Conservation (phyloP, 2,888 invertebrate genomes). For the Lasioglossum figueresi region DNA sequence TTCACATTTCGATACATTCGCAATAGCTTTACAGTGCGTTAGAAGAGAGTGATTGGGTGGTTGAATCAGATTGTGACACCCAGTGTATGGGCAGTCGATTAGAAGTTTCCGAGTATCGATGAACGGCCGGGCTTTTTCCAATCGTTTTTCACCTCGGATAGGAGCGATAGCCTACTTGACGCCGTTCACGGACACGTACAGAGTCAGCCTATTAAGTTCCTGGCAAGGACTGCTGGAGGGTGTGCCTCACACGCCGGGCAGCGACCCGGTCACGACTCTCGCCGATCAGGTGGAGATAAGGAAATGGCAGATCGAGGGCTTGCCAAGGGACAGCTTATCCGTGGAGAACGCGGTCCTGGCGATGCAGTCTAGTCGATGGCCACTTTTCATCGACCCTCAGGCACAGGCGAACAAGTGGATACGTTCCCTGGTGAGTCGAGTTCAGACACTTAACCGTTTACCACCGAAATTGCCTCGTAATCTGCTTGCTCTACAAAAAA, state of each 20-base stretch:
- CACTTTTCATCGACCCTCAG: constrained; percentile 96
- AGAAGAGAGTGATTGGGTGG: not conserved
- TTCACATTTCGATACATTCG: too few relatives aligned
- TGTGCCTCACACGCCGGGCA: constrained; percentile 89
- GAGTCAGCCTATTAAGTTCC: constrained; percentile 86
- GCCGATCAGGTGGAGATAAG: constrained; percentile 91
- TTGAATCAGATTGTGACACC: not conserved
- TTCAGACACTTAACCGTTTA: not conserved
- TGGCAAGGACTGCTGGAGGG: constrained; percentile 84
- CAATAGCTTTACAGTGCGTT: not conserved
- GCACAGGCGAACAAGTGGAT: constrained; percentile 97
- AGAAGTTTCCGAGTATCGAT: not conserved
- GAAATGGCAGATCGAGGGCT: constrained; percentile 93
- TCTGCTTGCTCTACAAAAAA: not conserved
- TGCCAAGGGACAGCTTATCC: constrained; percentile 93
- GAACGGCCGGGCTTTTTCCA: not conserved
- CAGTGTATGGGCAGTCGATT: not conserved
- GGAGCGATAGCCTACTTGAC: constrained; percentile 93
- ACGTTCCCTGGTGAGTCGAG: constrained; percentile 90
- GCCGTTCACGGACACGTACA: constrained; percentile 89
- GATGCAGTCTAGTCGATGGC: constrained; percentile 93
- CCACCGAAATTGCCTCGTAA: not conserved
- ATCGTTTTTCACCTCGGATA: constrained; percentile 66
- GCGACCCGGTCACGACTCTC: constrained; percentile 88
- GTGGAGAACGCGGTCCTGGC: constrained; percentile 95